These are phyloP conservation scores for Chiloscyllium punctatum DNA, from an alignment of 2,797 vertebrate genomes.

Conservation along the genomic window DNA sequence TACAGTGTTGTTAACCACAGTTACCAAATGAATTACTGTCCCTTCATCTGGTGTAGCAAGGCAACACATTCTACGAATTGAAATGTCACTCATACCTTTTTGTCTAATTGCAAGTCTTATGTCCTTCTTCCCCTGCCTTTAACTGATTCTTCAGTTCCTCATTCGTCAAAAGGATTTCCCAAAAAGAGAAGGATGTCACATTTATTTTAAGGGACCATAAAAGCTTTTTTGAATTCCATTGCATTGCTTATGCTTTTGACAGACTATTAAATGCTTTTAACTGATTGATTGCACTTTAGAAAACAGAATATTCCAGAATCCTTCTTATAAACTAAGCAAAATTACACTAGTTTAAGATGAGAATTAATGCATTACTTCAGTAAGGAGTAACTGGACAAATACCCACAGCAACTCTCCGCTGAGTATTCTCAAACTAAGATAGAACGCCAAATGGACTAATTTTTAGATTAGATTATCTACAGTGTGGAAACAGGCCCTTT, in stretches of 20 bases:
- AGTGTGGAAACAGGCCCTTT: too few relatives aligned
- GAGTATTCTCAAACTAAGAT: background rate
- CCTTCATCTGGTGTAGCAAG: background rate
- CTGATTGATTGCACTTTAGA: slow-evolving; percentile 21
- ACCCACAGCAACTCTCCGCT: background rate
- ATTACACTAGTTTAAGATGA: background rate
- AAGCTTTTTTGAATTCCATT: background rate
- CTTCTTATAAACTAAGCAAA: background rate
- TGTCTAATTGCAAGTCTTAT: background rate
- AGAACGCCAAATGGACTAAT: background rate
- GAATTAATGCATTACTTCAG: background rate
- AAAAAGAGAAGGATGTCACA: background rate
- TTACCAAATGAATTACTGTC: slow-evolving; percentile 1
- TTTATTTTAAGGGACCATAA: slow-evolving; percentile 9
- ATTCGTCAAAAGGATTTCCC: background rate
- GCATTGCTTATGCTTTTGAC: background rate
- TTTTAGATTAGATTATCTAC: too few relatives aligned
- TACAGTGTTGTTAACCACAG: background rate
- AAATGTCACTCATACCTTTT: background rate
- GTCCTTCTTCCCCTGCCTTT: background rate
- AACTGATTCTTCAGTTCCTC: background rate
- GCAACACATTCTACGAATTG: background rate
- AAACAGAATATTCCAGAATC: background rate
- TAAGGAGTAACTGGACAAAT: background rate
- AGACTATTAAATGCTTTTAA: background rate